Conservation (phyloP, 2,113 vertebrate genomes). For the Picathartes gymnocephalus region DNA sequence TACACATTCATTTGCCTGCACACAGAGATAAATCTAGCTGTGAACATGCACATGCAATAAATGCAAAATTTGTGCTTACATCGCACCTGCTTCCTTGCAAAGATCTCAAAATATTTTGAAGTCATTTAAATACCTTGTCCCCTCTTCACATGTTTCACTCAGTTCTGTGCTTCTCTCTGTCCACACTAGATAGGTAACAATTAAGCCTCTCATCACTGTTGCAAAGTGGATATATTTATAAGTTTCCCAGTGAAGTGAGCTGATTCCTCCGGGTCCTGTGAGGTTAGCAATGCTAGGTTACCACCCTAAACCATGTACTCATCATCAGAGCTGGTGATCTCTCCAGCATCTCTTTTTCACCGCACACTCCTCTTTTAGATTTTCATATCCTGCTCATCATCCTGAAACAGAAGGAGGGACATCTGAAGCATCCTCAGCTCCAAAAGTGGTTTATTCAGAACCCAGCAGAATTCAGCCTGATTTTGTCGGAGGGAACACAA, state of each 20-base stretch:
- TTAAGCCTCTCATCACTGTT: not conserved
- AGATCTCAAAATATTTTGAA: not conserved
- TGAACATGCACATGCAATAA: not conserved
- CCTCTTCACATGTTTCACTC: not conserved
- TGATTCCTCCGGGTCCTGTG: not conserved
- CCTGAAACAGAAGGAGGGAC: not conserved
- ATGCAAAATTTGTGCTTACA: not conserved
- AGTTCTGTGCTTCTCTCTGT: not conserved
- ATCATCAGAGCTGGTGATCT: not conserved
- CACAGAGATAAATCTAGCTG: not conserved
- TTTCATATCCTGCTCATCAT: not conserved
- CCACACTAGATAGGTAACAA: not conserved
- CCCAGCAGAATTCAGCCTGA: not conserved
- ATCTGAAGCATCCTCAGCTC: not conserved
- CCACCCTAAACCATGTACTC: rapidly evolving
- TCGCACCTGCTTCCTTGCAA: not conserved
- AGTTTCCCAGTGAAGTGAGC: not conserved
- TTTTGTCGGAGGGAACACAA: not conserved
- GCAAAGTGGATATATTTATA: not conserved
- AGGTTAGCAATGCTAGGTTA: not conserved
- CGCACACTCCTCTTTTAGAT: not conserved
- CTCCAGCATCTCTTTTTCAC: not conserved
- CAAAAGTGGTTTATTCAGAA: not conserved
- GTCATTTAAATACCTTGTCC: not conserved
- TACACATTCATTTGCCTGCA: not conserved